Evolutionary conservation across 1,140 invertebrate genomes (phyloP), one percentile per base, ranked within the genome.

Genomic region (Drosophila guanche): DNA sequence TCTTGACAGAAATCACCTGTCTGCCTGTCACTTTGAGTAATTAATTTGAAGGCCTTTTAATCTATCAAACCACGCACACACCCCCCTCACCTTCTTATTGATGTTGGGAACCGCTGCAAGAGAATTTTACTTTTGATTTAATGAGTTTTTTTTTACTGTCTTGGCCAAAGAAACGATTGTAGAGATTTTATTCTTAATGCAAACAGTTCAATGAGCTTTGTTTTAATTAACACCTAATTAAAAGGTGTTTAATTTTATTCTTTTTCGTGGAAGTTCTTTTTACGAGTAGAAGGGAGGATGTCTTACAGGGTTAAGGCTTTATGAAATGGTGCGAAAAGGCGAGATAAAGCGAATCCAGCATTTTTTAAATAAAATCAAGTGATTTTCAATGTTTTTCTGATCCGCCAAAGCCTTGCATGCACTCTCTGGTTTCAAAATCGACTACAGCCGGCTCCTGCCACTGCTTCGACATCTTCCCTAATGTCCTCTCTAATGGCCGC

Each of bases 141-240:
- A 85, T 77, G 81, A 69, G 72, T 42, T 71, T 62, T 66, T 73
- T 76, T 29, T 52, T 46, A 7, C 10, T 43, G 29, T 33, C 7
- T 33, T 8, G 29, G 25, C 25, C 25, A 27, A 27, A 27, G 25
- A 27, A 27, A 27, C 29, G 29, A 33, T 33, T 8, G 33, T 74
- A 77, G 60, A 69, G 33, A 86, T 86, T 81, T 60, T 74, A 68
- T 85, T 85, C 63, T 74, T 70, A 65, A 67, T 79, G 76, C 63
- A 61, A 72, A 61, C 71, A 75, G 80, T 84, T 84, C 79, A 84
- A 67, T 77, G 77, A 61, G 81, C 72, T 57, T 47, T 66, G 40
- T 16, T 41, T 46, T 79, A 86, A 85, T 81, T 86, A 81, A 85
- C 75, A 73, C 43, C 57, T 61, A 70, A 86, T 85, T 86, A 86